A percentile compares a stretch with the other conserved stretches of the same genome.
Conservation (phyloP, 2,797 vertebrate species). For the Platalea minor region DNA sequence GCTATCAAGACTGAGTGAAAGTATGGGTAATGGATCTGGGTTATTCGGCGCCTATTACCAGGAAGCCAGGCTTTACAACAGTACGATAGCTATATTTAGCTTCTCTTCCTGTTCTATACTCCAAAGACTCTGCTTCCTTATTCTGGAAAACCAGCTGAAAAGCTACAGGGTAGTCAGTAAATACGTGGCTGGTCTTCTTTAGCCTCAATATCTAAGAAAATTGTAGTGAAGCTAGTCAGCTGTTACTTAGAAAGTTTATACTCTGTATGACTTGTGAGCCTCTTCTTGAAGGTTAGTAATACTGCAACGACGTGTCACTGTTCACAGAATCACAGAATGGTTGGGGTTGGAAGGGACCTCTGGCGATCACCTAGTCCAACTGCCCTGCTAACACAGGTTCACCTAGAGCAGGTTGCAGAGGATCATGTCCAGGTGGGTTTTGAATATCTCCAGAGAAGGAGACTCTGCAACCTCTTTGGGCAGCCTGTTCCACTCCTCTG, state of each 20-base stretch:
- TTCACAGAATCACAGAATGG: too few relatives aligned
- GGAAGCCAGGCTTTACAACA: neutral
- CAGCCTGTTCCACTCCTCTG: too few relatives aligned
- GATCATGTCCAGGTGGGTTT: too few relatives aligned
- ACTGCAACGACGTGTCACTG: too few relatives aligned
- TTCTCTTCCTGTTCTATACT: neutral
- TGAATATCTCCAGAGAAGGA: too few relatives aligned
- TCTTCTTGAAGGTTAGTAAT: neutral
- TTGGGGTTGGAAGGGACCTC: too few relatives aligned
- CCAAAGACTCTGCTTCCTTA: neutral
- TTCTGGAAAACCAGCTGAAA: neutral
- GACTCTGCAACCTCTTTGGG: too few relatives aligned
- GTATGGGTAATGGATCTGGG: neutral
- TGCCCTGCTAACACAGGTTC: too few relatives aligned
- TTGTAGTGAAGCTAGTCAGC: neutral
- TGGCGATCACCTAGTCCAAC: too few relatives aligned
- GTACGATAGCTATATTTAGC: neutral
- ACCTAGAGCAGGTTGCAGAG: too few relatives aligned
- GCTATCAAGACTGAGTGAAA: neutral
- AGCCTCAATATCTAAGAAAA: neutral
- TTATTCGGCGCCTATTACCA: neutral
- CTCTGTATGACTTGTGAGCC: neutral
- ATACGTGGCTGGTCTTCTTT: neutral
- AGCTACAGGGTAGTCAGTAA: neutral
- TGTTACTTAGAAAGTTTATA: neutral